A percentile compares a stretch with the other conserved stretches of the same genome.
phyloP scores from a whole-genome alignment of 1,140 invertebrate species.

The Drosophila kepulauana region DNA sequence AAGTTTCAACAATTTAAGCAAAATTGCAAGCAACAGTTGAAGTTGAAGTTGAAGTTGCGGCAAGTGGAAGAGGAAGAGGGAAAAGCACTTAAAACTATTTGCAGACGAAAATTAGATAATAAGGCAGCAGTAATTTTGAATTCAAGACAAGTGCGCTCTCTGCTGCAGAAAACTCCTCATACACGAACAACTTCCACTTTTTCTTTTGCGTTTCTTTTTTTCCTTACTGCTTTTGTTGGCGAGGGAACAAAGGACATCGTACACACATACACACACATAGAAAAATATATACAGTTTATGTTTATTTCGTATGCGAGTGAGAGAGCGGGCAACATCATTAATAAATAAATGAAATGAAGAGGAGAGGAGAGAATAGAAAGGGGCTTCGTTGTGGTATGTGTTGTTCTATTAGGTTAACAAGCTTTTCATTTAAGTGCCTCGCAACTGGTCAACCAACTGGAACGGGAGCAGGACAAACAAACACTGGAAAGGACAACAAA shows the following conservation, averaged over 20 bases:
- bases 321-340: slow-evolving; percentile 55
- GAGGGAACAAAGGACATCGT: background rate
- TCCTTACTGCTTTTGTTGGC: background rate
- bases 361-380: background rate
- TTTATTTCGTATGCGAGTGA: slow-evolving; percentile 6
- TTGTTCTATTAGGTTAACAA: slow-evolving; percentile 76
- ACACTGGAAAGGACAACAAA: slow-evolving; percentile 6
- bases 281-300: slow-evolving; percentile 23
- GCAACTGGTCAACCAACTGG: slow-evolving; percentile 41
- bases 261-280: slow-evolving; percentile 5
- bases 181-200: background rate
- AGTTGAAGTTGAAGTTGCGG: background rate
- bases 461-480: slow-evolving; percentile 30
- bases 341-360: slow-evolving; percentile 64
- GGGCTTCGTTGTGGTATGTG: slow-evolving; percentile 20
- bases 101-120: slow-evolving; percentile 1
- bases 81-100: background rate
- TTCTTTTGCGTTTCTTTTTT: background rate
- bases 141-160: background rate
- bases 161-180: background rate
- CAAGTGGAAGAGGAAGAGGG: background rate
- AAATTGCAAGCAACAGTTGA: slow-evolving; percentile 7
- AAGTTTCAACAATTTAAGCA: no score
- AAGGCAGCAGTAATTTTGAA: slow-evolving; percentile 1
- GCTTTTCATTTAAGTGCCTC: slow-evolving; percentile 75